Evolutionary conservation across 2,888 invertebrate species (phyloP).

Genomic region (Pristionchus japonicus): DNA sequence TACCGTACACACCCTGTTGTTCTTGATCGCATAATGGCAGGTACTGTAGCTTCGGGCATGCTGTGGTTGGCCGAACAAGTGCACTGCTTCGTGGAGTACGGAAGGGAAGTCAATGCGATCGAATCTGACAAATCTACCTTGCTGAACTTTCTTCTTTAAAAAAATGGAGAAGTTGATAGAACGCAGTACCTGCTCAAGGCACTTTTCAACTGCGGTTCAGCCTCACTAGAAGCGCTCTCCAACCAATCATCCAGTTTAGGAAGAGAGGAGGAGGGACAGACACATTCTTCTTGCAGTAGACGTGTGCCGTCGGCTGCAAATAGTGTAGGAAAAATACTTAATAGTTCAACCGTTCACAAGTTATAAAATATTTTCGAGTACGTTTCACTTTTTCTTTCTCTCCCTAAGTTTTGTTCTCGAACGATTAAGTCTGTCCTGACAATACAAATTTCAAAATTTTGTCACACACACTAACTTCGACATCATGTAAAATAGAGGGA

Average conservation of each 20-base stretch:
- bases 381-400: neutral
- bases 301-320: slow-evolving; percentile 2
- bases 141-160: neutral
- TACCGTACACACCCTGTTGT: neutral
- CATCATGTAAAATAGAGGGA: too few relatives aligned
- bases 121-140: too few relatives aligned
- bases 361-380: too few relatives aligned
- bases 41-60: slow-evolving; percentile 33
- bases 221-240: neutral
- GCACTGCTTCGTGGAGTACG: neutral
- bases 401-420: neutral
- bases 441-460: neutral
- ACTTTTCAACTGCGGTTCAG: slow-evolving; percentile 25
- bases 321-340: neutral
- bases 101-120: neutral
- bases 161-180: too few relatives aligned
- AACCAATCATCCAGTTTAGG: neutral
- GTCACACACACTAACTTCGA: neutral
- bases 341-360: too few relatives aligned
- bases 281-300: slow-evolving; percentile 22
- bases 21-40: slow-evolving; percentile 38
- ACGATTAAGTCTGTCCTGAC: too few relatives aligned
- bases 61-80: neutral
- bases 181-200: slow-evolving; percentile 21
- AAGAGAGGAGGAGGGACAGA: neutral